Base-by-base conservation (phyloP, 2,888 invertebrate genomes). In the Drosophila limbata region DNA sequence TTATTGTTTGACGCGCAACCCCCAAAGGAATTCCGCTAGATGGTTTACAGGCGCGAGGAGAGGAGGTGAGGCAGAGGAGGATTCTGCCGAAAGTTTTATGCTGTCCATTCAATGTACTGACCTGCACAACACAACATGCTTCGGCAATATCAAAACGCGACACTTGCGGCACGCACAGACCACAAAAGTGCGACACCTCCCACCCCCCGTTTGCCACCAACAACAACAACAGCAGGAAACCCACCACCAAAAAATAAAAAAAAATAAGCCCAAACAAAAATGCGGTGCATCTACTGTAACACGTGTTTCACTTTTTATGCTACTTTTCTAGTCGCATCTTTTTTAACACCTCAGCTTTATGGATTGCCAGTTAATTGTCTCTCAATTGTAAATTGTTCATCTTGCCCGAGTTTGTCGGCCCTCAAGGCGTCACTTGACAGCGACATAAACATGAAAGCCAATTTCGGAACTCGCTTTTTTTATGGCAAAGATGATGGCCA, bases 271-370 rank as follows among this genome's bases (percentile, higher is more conserved):
- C 13, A 40, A 31, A 48, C 48, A 13, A 42, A 60, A 51, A 19
- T 35, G 44, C 19, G 19, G 25, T 28, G 17, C 60, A 60, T 64
- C 63, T 76, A 60, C 21, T 52, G 67, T 39, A 65, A 71, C 87
- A 84, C 85, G 85, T 85, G 85, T 68, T 67, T 63, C 66, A 59
- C 63, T 71, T 67, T 77, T 77, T 71, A 71, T 66, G 69, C 63
- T 51, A 39, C 61, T 64, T 63, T 59, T 42, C 57, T 40, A 51
- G 51, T 39, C 68, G 61, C 69, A 57, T 66, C 44, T 69, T 60
- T 73, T 85, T 82, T 86, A 80, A 68, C 84, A 88, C 79, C 88
- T 86, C 79, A 76, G 73, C 74, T 87, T 86, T 88, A 86, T 86
- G 73, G 62, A 70, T 59, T 35, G 52, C 31, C 69, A 75, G 71